Conservation (phyloP, 2,888 invertebrate genomes). For the Dryobotodes eremita region DNA sequence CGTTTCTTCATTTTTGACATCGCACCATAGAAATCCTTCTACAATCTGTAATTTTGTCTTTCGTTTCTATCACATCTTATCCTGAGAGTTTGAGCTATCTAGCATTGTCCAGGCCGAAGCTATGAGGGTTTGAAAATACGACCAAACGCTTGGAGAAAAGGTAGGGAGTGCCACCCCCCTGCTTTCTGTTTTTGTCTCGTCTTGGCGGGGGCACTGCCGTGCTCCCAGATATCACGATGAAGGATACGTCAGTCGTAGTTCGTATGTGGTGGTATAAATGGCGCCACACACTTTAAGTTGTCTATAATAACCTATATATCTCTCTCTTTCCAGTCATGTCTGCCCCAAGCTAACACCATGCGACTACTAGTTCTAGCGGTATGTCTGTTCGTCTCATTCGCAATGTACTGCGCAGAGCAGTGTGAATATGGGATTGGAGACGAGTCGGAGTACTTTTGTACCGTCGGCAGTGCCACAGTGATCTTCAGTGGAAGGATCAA, state of each 20-base stretch:
- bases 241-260: background rate
- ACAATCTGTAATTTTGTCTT: no score
- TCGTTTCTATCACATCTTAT: no score
- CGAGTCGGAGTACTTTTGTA: constrained; percentile 44
- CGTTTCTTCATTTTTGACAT: no score
- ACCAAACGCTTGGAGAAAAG: background rate
- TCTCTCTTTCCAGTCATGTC: constrained; percentile 40
- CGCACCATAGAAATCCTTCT: no score
- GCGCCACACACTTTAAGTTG: background rate
- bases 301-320: background rate
- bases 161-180: no score
- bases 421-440: constrained; percentile 9
- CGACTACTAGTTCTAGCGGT: constrained; percentile 17
- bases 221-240: background rate
- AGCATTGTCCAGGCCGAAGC: background rate
- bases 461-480: background rate
- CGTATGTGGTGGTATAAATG: background rate
- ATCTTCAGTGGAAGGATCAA: constrained; percentile 6
- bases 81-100: background rate
- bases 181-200: background rate
- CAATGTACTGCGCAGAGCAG: constrained; percentile 20
- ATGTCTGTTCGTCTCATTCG: constrained; percentile 1
- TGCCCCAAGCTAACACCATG: constrained; percentile 18
- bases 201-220: no score
- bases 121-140: background rate